Percentiles rank a stretch among this genome's conserved stretches.
phyloP scores from a whole-genome alignment of 2,797 vertebrate species.

The Brachyrhaphis roseni region DNA sequence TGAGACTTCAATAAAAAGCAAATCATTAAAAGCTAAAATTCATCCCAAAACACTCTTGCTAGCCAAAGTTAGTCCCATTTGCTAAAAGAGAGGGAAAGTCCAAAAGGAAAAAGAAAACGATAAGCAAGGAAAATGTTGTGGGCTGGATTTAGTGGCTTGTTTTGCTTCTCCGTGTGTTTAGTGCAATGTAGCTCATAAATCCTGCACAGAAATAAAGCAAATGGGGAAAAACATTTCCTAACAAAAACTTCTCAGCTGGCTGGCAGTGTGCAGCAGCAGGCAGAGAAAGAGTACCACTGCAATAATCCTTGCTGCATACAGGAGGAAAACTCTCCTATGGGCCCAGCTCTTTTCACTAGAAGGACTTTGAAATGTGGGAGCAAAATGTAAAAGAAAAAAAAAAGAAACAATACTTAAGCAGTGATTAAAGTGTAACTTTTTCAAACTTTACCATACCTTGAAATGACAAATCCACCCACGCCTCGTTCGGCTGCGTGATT shows the following conservation, averaged over 20 bases:
- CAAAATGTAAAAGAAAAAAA: not conserved
- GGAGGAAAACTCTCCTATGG: not conserved
- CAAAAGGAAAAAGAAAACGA: not conserved
- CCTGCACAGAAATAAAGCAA: not conserved
- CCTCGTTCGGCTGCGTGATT: not conserved
- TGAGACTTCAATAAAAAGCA: not conserved
- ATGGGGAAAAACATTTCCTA: not conserved
- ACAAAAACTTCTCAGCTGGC: not conserved
- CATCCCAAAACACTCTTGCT: not conserved
- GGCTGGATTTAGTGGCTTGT: not conserved
- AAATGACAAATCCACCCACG: not conserved
- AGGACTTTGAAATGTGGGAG: not conserved
- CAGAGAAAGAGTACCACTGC: not conserved
- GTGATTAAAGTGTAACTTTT: not conserved
- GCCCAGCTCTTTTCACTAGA: not conserved
- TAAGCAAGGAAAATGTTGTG: not conserved
- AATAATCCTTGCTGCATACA: not conserved
- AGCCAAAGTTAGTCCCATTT: not conserved
- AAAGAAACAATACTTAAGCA: not conserved
- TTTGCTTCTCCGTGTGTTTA: not conserved
- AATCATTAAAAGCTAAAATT: not conserved
- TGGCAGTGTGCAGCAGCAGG: not conserved
- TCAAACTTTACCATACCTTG: not conserved
- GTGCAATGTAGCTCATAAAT: not conserved
- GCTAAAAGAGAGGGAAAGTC: not conserved